Evolutionary conservation across 2,113 vertebrate genomes (phyloP), one percentile per base, ranked within the genome.

Genomic region (Lagopus muta): DNA sequence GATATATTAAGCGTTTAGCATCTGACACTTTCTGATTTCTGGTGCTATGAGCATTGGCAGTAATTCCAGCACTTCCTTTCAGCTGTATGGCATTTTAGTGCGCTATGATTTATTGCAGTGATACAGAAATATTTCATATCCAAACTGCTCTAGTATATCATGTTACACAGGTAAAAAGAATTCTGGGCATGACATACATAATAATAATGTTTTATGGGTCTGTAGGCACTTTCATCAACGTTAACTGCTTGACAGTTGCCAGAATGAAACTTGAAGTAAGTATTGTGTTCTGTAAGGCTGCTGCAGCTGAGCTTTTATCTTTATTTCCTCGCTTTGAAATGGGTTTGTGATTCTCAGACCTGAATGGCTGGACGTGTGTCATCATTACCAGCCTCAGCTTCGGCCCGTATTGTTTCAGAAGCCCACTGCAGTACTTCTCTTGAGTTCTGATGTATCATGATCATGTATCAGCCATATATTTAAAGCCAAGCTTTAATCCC

Each of bases 21-120:
- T 82, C 36, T 91, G 75, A 78, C 79, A 95, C 73, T 20, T 94
- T 95, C 80, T 93, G 88, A 92, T 94, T 96, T 91, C 89, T 93
- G 36, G 60, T 80, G 70, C 28, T 83, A 60, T 55, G n/a, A 57
- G 52, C 69, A 84, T n/a, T 90, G 77, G 36, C 82, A 94, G 67
- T 90, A 91, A 85, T 94, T 96, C 85, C 88, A 90, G 34, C 60
- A 71, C 65, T 91, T 93, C 43, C 45, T 85, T 93, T 96, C 67
- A 93, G 61, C 64, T 24, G 77, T 82, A 11, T 69, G 34, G 65
- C 64, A 42, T 89, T 87, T 87, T 78, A 78, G 66, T 86, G 40
- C 64, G 21, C 78, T 77, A 7, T 94, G 80, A 95, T 94, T 93
- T 96, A 87, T 72, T 77, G 48, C 65, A 42, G 58, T 65, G 70